Evolutionary conservation across 1,140 invertebrate genomes (phyloP).

Genomic region (Orchesella cincta): DNA sequence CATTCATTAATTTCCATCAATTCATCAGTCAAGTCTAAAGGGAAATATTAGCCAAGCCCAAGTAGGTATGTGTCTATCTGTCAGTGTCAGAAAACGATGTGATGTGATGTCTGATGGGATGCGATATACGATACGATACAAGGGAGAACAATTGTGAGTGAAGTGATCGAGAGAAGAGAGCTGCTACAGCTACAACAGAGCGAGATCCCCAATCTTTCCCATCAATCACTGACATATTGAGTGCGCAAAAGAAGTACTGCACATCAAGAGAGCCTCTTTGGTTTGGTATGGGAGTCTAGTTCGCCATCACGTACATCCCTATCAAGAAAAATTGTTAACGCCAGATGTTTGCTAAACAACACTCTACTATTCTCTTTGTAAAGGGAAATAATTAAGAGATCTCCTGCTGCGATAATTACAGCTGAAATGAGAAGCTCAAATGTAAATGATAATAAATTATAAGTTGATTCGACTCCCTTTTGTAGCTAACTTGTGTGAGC

Average conservation of each 20-base stretch:
- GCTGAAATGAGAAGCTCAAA: not conserved
- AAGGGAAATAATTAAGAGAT: conserved; percentile 29
- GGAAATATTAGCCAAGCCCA: conserved; percentile 4
- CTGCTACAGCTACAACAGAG: too few relatives aligned
- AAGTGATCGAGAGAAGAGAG: not conserved
- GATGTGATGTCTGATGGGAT: conserved; percentile 17
- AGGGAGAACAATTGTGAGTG: not conserved
- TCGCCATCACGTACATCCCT: not conserved
- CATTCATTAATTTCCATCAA: conserved; percentile 29
- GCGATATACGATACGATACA: not conserved
- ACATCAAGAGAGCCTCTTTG: not conserved
- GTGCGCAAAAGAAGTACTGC: not conserved
- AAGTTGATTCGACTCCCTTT: not conserved
- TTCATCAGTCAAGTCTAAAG: conserved; percentile 23
- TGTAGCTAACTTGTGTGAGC: not conserved
- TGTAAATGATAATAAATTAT: not conserved
- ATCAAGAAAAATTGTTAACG: not conserved
- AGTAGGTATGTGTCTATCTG: conserved; percentile 24
- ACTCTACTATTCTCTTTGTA: not conserved
- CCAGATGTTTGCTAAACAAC: not conserved
- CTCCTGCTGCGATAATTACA: conserved; percentile 26
- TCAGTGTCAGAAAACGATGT: conserved; percentile 11
- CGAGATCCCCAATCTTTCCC: conserved; percentile 22
- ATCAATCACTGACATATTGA: conserved; percentile 26
- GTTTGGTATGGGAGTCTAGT: too few relatives aligned